Base-by-base conservation (phyloP, 2,797 vertebrate genomes). In the Cossypha heuglini region DNA sequence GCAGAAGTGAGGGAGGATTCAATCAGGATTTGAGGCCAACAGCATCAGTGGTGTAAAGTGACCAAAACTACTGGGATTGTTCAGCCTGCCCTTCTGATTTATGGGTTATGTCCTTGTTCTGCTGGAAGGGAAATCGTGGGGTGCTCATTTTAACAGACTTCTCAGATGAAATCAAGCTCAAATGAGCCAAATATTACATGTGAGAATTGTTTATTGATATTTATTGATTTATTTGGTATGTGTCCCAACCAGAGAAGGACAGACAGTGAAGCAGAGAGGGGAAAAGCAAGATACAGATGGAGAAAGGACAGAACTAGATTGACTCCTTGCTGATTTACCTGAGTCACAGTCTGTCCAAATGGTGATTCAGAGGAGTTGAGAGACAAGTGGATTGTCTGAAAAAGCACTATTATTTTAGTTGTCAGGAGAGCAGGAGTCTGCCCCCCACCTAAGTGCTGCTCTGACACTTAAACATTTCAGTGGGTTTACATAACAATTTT, bases 321-420 rank as follows among this genome's bases (percentile, higher is more conserved):
- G 17, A 33, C 15, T 78, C 8, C 17, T 33, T 40, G 9, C 20
- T 66, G 33, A 26, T 75, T 68, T 58, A 55, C 28, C 13, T 1
- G 3, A 66, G 11, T 6, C 37, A 38, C 58, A 3, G 6, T 14
- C 46, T 69, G 7, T 29, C 19, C 38, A 66, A 62, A 20, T 1
- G 10, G 29, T 13, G 3, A 24, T 55, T 40, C 49, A 63, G 35
- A 55, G 19, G 33, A 46, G 46, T 19, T 10, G 10, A 55, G 16
- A 35, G 38, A 63, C 19, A 33, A 38, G 33, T 3, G 2, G 20
- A 29, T 40, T 52, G 13, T n/a, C 17, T 17, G 11, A 25, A 64
- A 55, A 40, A 38, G 13, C 0, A 0, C 7, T 63, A 29, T 73
- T 54, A 55, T 25, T 25, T 72, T 22, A 62, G 14, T 14, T 6